phyloP scores from a whole-genome alignment of 2,113 vertebrate genomes.

The Engystomops pustulosus region DNA sequence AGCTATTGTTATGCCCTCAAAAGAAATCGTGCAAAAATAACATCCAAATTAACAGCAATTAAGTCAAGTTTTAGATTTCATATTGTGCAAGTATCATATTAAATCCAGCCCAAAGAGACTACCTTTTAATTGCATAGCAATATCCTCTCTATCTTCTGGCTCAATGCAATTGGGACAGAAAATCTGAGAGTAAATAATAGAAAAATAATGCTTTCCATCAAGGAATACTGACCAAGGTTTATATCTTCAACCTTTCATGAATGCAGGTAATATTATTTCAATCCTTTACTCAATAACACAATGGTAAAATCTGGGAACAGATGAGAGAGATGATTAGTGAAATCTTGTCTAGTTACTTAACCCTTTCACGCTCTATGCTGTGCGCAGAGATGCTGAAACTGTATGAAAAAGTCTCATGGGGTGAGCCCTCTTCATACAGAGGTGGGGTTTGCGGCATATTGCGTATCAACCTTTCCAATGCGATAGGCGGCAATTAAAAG shows the following conservation, averaged over 20 bases:
- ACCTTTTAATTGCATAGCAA: constrained; percentile 32
- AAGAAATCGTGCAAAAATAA: constrained; percentile 59
- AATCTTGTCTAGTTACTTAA: no score
- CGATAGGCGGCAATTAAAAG: no score
- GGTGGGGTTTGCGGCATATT: no score
- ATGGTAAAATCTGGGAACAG: neutral
- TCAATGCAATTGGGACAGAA: neutral
- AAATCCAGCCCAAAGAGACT: constrained; percentile 22
- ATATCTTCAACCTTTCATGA: neutral
- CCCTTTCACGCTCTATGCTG: no score
- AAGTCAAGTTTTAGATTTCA: constrained; percentile 48
- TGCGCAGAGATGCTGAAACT: no score
- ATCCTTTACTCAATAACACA: neutral
- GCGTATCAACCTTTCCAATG: no score
- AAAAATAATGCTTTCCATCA: neutral
- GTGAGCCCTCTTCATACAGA: no score
- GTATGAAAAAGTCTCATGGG: no score
- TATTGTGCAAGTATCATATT: constrained; percentile 39
- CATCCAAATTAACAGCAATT: constrained; percentile 57
- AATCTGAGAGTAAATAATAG: neutral
- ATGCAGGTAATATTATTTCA: neutral
- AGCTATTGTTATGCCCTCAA: constrained; percentile 58
- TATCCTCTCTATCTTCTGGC: neutral
- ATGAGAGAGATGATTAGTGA: no score
- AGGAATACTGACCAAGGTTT: neutral